These are phyloP conservation scores for Tachuris rubrigastra DNA, from an alignment of 2,113 vertebrate species.

Conservation along the genomic window DNA sequence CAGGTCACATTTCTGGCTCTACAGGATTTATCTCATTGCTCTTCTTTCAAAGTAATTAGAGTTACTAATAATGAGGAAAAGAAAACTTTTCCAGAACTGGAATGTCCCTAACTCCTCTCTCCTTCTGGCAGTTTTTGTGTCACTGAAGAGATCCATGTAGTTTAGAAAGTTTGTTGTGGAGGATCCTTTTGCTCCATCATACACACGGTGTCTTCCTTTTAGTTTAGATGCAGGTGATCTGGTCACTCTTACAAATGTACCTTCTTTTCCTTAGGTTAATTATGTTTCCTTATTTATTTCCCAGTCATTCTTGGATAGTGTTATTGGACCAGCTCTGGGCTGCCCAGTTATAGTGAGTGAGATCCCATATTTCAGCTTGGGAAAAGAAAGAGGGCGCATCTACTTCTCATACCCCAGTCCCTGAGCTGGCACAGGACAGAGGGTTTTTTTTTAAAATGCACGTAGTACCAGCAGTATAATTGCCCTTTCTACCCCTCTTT, in stretches of 20 bases:
- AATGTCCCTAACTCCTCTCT: constrained; percentile 54
- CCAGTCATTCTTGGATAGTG: not conserved
- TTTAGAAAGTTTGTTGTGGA: constrained; percentile 11
- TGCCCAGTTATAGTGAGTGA: not conserved
- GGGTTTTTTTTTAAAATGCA: not conserved
- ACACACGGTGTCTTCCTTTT: not conserved
- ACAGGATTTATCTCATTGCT: constrained; percentile 65
- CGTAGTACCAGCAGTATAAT: not conserved
- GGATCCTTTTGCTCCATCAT: not conserved
- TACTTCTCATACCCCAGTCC: not conserved
- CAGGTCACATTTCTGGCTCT: constrained; percentile 69
- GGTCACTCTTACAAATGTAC: not conserved
- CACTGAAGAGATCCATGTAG: not conserved
- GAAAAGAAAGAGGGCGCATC: not conserved
- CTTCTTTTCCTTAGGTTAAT: not conserved
- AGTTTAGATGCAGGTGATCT: not conserved
- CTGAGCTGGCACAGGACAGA: not conserved
- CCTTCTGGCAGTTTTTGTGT: constrained; percentile 48
- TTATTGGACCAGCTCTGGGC: not conserved
- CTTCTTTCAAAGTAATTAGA: constrained; percentile 72
- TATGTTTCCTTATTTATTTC: not conserved
- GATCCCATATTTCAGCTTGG: not conserved
- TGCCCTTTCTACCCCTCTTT: fast-evolving
- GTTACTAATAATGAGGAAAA: constrained; percentile 64
- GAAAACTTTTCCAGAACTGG: constrained; percentile 55